Conservation (phyloP, 2,888 invertebrate genomes). For the Acholoe squamosa region DNA sequence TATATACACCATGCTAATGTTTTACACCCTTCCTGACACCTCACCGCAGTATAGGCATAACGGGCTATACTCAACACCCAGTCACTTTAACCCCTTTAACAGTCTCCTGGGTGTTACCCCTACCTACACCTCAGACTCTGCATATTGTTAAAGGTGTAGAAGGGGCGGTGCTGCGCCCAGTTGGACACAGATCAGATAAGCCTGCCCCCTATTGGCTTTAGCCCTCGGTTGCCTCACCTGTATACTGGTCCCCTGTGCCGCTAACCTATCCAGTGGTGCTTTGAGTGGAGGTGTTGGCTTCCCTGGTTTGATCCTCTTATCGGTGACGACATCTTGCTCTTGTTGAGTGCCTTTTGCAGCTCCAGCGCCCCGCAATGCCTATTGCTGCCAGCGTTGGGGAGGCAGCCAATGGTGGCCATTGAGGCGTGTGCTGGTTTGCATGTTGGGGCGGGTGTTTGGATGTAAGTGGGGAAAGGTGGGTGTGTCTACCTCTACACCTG, state of each 20-base stretch:
- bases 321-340: not conserved
- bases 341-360: slow-evolving; percentile 12
- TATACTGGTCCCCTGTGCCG: not conserved
- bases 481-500: too few species aligned
- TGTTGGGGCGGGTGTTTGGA: not conserved
- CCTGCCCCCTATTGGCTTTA: not conserved
- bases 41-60: too few species aligned
- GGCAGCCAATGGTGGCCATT: not conserved
- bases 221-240: not conserved
- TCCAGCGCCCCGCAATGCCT: not conserved
- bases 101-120: too few species aligned
- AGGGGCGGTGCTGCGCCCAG: too few species aligned
- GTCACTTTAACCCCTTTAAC: too few species aligned
- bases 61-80: too few species aligned
- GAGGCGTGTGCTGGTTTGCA: not conserved
- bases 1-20: too few species aligned
- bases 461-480: not conserved
- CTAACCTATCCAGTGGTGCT: too few species aligned
- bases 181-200: not conserved
- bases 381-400: not conserved
- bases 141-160: too few species aligned
- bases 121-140: too few species aligned
- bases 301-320: not conserved
- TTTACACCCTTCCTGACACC: too few species aligned
- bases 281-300: slow-evolving; percentile 18